These are phyloP conservation scores for Emmelina monodactyla DNA, from an alignment of 2,888 invertebrate genomes.

Conservation along the genomic window DNA sequence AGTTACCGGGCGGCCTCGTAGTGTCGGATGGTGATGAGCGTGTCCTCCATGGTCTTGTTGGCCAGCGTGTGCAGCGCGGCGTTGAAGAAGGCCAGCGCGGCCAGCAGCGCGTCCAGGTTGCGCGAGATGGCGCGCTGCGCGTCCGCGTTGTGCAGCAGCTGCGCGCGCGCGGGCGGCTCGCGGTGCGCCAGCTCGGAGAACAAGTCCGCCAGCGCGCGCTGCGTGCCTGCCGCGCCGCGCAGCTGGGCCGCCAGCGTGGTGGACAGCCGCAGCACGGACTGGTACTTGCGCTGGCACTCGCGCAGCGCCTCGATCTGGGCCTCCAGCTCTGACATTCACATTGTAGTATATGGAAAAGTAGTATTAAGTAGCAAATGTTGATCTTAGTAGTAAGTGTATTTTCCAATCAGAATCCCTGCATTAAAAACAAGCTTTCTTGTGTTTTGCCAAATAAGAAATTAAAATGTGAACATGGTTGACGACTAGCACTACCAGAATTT, in stretches of 20 bases:
- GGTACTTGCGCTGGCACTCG: constrained; percentile 94
- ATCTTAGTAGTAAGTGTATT: no score
- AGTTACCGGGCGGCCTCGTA: constrained; percentile 67
- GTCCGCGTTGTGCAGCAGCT: constrained; percentile 91
- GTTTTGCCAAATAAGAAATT: no score
- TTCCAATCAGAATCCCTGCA: no score
- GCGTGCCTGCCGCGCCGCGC: constrained; percentile 74
- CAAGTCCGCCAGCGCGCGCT: constrained; percentile 90
- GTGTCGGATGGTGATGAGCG: constrained; percentile 69
- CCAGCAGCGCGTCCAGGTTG: constrained; percentile 91
- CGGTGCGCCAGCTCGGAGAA: constrained; percentile 91
- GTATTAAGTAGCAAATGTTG: no score
- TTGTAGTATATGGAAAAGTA: no score
- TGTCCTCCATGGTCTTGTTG: constrained; percentile 98
- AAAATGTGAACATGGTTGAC: no score
- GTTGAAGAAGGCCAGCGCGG: constrained; percentile 95
- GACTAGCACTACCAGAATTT: no score
- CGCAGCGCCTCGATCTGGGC: constrained; percentile 90
- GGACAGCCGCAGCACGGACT: constrained; percentile 85
- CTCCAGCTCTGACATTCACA: constrained; percentile 91
- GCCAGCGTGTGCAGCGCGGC: constrained; percentile 95
- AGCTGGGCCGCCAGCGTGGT: constrained; percentile 84
- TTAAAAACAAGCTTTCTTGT: no score
- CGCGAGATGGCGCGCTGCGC: constrained; percentile 89
- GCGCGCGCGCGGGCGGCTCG: constrained; percentile 12